Base-by-base conservation (phyloP, 2,113 vertebrate species). In the Muntiacus muntjak region DNA sequence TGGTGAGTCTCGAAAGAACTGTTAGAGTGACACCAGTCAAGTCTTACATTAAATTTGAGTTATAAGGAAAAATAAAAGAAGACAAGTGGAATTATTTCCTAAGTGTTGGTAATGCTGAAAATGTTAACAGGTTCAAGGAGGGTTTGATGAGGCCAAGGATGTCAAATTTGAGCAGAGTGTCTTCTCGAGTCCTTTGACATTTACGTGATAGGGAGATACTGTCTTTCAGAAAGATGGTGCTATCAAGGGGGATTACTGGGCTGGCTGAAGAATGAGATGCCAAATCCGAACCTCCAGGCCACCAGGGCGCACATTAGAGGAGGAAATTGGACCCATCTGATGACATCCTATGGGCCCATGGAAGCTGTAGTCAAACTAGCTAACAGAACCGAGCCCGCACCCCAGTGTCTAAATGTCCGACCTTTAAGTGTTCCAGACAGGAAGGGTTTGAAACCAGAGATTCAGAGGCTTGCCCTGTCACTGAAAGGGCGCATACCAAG, bases 1-100 rank as follows among this genome's bases (percentile, higher is more conserved):
- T 84, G 57, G 88, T 87, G 82, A 94, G 67, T 86, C 88, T 94
- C 71, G 11, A 91, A 92, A 93, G 94, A 94, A 97, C 83, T 91
- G 9, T 88, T 89, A 85, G 83, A 86, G 79, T 57, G 40, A 92
- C 86, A 86, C 40, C 45, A 94, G 96, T 62, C 95, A 97, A 96
- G 91, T 91, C 87, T 94, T 96, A 71, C n/a, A 96, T 76, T 93
- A 93, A 87, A 96, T 89, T 89, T 76, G n/a, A 91, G 91, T 90
- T 93, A 95, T 17, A 78, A 67, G 33, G 52, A 93, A 79, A 97
- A 95, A 92, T 93, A 94, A 88, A 91, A 79, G n/a, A 94, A 94
- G 79, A 87, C 25, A 94, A 79, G 33, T 62, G 9, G 40, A 91
- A 95, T 93, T 74, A 83, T 91, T 91, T 91, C 50, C 83, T 83